phyloP scores from a whole-genome alignment of 2,797 vertebrate species.

The Sebastes vulpes region DNA sequence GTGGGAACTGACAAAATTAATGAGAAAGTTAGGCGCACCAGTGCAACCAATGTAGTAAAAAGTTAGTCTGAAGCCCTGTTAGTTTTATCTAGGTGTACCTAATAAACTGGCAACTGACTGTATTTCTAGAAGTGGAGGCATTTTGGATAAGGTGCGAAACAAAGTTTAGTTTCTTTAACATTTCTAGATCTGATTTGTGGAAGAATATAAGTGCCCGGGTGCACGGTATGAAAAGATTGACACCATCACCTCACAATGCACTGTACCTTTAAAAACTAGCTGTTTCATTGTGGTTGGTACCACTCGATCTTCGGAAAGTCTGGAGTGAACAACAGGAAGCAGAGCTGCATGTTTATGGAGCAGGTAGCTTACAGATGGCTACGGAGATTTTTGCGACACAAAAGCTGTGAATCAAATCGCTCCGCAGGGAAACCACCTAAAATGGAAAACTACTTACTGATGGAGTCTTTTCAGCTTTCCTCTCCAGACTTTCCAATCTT shows the following conservation, averaged over 20 bases:
- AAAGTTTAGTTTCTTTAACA: neutral
- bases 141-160: too few species aligned
- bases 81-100: too few species aligned
- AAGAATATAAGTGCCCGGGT: neutral
- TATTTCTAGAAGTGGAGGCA: neutral
- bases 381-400: conserved; percentile 28
- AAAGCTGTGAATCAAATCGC: conserved; percentile 31
- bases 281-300: neutral
- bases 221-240: neutral
- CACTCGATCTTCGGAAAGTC: conserved; percentile 32
- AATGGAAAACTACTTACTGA: conserved; percentile 67
- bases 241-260: neutral
- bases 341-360: conserved; percentile 44
- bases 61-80: too few species aligned
- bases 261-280: conserved; percentile 5
- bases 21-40: too few species aligned
- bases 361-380: conserved; percentile 32
- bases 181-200: neutral
- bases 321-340: conserved; percentile 60
- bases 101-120: too few species aligned
- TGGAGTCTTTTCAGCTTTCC: conserved; percentile 45
- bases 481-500: conserved; percentile 57
- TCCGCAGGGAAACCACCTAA: conserved; percentile 4
- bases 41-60: too few species aligned
- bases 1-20: too few species aligned